Base-by-base conservation (phyloP, 92 coral and sea anemone species). In the Galaxea fascicularis region DNA sequence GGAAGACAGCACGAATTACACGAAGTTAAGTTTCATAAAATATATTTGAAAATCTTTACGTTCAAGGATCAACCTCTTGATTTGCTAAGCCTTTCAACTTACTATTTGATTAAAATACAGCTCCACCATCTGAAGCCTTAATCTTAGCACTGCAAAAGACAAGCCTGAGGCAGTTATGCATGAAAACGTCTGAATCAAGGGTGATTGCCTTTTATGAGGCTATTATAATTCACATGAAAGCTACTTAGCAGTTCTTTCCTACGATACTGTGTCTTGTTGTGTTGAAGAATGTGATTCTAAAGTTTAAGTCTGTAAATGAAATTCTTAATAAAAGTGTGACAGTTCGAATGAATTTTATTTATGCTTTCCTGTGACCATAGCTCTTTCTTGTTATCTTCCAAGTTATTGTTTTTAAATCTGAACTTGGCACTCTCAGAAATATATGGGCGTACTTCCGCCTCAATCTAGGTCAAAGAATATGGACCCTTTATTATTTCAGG, bases 1-100 rank as follows among this genome's bases (percentile, higher is more conserved):
- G 31, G 16, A 14, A 24, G 47, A 17, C 15, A 72, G 35, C 77
- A 72, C 77, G 77, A 72, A 72, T 71, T 25, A 35, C 56, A 49
- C 56, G 56, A 49, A 49, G 17, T 10, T 5, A 49, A 4, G 15
- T 72, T 35, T 35, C 41, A 27, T 35, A 5, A 12, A 72, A 22
- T 13, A 22, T 4, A 14, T 25, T 72, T 21, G 31, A 65, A 15
- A 49, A 49, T 15, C 17, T 49, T 49, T 11, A 46, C 51, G 7
- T 8, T 46, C 7, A 46, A 46, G 51, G 0, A 71, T 58, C 5
- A 47, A 25, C 5, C 52, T 12, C 47, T 13, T 71, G 17, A 24
- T 39, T 17, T 10, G 66, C 66, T 15, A 20, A 62, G 60, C 0
- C 4, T 51, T 73, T 47, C 8, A 20, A 1, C 62, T 30, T 25